Evolutionary conservation across 2,113 vertebrate genomes (phyloP).

Genomic region (Typhlomys cinereus): DNA sequence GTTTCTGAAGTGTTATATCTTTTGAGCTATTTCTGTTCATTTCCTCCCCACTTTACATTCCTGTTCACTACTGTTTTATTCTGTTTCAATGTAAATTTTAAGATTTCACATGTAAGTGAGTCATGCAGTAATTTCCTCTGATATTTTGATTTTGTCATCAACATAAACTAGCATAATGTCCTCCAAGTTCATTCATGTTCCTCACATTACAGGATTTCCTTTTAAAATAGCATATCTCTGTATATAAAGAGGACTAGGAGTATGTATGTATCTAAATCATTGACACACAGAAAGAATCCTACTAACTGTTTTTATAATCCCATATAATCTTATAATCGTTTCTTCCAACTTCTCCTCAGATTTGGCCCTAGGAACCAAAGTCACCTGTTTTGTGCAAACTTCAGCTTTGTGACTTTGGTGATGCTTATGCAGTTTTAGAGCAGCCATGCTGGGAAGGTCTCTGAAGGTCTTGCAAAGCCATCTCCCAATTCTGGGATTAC

Average conservation of each 20-base stretch:
- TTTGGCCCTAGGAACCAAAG: constrained; percentile 76
- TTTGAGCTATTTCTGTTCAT: not conserved
- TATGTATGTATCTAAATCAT: constrained; percentile 85
- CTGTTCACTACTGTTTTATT: not conserved
- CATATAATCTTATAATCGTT: constrained; percentile 70
- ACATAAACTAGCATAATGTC: not conserved
- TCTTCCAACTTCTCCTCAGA: constrained; percentile 69
- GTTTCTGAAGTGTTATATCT: not conserved
- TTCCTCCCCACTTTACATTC: not conserved
- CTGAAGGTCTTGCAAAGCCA: no score
- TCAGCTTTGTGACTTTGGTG: constrained; percentile 77
- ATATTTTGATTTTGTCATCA: not conserved
- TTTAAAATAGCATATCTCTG: no score
- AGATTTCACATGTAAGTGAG: not conserved
- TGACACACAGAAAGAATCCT: constrained; percentile 79
- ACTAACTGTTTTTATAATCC: constrained; percentile 32
- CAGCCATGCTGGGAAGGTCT: no score
- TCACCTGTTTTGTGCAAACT: constrained; percentile 74
- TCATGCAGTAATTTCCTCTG: not conserved
- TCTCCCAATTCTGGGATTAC: no score
- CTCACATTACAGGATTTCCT: not conserved
- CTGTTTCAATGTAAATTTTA: not conserved
- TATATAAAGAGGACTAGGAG: constrained; percentile 79
- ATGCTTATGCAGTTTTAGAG: no score
- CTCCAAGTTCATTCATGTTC: not conserved